Base-by-base conservation (phyloP, 2,888 invertebrate species). In the Brenthis daphne region DNA sequence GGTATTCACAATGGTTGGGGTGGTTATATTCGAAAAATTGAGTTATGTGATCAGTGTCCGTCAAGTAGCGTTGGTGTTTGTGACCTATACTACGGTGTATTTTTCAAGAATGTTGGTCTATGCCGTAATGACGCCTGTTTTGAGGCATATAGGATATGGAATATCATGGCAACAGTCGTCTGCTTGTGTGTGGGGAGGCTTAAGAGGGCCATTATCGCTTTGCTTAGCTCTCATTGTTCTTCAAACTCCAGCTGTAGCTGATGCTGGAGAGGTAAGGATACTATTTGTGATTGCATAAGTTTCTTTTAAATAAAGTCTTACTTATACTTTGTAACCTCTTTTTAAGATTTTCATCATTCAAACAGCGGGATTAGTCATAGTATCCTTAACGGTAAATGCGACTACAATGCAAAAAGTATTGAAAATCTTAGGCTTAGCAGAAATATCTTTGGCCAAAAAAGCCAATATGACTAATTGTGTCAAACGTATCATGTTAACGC, bases 161-260 rank as follows among this genome's bases (percentile, higher is more conserved):
- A 86, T 95, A 80, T 85, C 91, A 0, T 94, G 94, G 94, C 90
- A 93, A 73, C 92, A 94, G 68, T 92, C 91, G 69, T 81, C 94
- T 75, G 93, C 95, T 4, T 92, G 94, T 76, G 93, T 94, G 3
- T 95, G 95, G 95, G 94, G 95, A 20, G 95, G 95, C 0, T 80
- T 95, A 1, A 82, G 94, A 33, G 95, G 95, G 0, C 94, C 95
- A 0, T 85, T 95, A 8, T 94, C 94, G 0, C 82, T 95, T 16
- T 94, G 94, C 64, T 82, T 95, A 55, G 94, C 94, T 0, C 82
- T 95, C 16, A 90, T 94, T 54, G 93, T 94, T 13, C 82, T 92
- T 13, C 87, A 93, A 72, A 90, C 93, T 1, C 88, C 87, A 0
- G 73, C 79, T 1, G 75, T 86, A 0, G 80, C 82, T 8, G 83